Evolutionary conservation across 2,113 vertebrate genomes (phyloP).

Genomic region (Paraplagusia blochii): DNA sequence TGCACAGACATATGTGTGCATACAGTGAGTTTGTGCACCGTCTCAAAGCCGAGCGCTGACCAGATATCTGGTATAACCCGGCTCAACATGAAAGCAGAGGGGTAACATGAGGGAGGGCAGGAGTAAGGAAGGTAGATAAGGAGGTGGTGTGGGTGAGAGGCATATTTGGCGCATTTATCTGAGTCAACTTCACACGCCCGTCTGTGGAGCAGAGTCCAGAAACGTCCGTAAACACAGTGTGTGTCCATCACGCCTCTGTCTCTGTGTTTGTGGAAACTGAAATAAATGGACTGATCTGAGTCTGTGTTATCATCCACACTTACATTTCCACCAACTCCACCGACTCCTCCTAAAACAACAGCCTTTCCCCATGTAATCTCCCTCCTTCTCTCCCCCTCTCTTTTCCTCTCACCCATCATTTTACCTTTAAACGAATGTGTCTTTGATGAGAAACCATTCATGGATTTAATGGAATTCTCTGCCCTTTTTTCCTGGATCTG

Average conservation of each 20-base stretch:
- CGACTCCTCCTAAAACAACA: slow-evolving; percentile 48
- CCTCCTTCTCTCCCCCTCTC: slow-evolving; percentile 26
- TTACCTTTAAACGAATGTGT: slow-evolving; percentile 60
- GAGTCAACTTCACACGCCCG: slow-evolving; percentile 65
- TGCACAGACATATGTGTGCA: background rate
- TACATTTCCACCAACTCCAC: slow-evolving; percentile 66
- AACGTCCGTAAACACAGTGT: slow-evolving; percentile 58
- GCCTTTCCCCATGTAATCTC: background rate
- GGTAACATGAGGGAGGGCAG: slow-evolving; percentile 15
- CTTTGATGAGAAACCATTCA: slow-evolving; percentile 79
- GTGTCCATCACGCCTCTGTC: slow-evolving; percentile 37
- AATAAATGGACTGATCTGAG: slow-evolving; percentile 64
- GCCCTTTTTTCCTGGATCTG: slow-evolving; percentile 66
- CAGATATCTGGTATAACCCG: no score
- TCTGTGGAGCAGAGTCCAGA: slow-evolving; percentile 64
- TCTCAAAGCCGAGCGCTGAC: slow-evolving; percentile 18
- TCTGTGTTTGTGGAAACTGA: slow-evolving; percentile 51
- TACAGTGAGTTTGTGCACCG: slow-evolving; percentile 16
- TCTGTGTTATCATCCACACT: slow-evolving; percentile 67
- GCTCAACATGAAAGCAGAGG: slow-evolving; percentile 40
- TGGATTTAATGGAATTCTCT: slow-evolving; percentile 80
- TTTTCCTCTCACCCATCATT: slow-evolving; percentile 30
- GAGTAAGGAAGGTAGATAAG: slow-evolving; percentile 53
- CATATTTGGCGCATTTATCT: slow-evolving; percentile 67
- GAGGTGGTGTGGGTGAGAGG: slow-evolving; percentile 49